A percentile compares a stretch with the other conserved stretches of the same genome.
These are phyloP conservation scores for Lithophane leautieri DNA, from an alignment of 2,888 invertebrate species.

Conservation along the genomic window DNA sequence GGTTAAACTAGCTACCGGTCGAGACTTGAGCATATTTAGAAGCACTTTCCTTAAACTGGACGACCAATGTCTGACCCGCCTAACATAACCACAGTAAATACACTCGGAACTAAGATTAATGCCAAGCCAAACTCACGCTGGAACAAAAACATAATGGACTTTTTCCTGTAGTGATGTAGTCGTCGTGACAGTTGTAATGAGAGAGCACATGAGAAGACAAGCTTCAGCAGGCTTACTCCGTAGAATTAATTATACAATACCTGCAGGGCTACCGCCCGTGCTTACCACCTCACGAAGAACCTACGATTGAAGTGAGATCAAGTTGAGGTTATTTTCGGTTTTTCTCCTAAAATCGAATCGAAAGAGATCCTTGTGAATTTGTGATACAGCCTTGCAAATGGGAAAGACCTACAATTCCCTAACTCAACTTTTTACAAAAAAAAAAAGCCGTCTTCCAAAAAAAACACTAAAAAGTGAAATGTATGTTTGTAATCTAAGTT, in stretches of 20 bases:
- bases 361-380: neutral
- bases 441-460: no score
- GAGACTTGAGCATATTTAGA: neutral
- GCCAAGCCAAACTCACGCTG: neutral
- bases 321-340: neutral
- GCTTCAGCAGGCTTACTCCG: neutral
- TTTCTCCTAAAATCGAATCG: neutral
- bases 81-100: neutral
- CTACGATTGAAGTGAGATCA: neutral
- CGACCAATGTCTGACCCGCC: neutral
- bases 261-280: neutral
- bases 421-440: no score
- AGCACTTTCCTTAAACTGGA: neutral
- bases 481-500: no score
- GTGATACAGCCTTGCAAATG: neutral
- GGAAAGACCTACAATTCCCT: neutral
- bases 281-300: neutral
- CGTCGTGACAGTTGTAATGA: slow-evolving; percentile 19
- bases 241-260: neutral
- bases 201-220: neutral
- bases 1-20: neutral
- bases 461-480: no score
- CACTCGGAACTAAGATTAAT: slow-evolving; percentile 20
- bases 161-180: slow-evolving; percentile 17
- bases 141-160: slow-evolving; percentile 20